Evolutionary conservation across 2,888 invertebrate species (phyloP).

Genomic region (Strigamia crassipes): DNA sequence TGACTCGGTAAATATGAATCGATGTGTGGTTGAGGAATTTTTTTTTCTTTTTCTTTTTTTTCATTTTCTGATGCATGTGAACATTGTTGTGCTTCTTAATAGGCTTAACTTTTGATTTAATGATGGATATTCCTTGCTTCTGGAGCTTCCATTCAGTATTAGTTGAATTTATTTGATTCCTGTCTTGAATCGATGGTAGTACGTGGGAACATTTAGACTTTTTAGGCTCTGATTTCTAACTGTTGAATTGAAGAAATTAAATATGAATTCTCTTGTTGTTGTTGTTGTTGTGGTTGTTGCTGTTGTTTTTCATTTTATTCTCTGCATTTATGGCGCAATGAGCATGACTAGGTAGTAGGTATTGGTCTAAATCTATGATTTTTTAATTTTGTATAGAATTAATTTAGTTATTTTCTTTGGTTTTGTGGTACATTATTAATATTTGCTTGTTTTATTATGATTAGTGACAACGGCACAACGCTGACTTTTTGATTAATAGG

Average conservation of each 20-base stretch:
- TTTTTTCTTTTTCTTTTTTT: not conserved
- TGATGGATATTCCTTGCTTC: not conserved
- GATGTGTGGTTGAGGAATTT: not conserved
- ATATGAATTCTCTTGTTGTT: not conserved
- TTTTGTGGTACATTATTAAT: not conserved
- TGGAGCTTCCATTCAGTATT: slow-evolving; percentile 1
- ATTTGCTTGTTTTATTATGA: slow-evolving; percentile 12
- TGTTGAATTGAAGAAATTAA: not conserved
- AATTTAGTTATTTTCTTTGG: not conserved
- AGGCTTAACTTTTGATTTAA: slow-evolving; percentile 1
- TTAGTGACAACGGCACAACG: slow-evolving; percentile 16
- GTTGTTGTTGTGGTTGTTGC: not conserved
- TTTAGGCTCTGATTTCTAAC: not conserved
- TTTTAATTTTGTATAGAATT: no score
- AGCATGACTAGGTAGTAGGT: not conserved
- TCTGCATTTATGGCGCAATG: not conserved
- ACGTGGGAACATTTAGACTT: not conserved
- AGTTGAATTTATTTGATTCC: not conserved
- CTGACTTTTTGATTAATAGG: slow-evolving; percentile 13
- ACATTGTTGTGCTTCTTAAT: not conserved
- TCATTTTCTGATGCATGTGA: not conserved
- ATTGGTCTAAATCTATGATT: not conserved
- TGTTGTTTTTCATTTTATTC: no score
- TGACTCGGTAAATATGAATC: not conserved
- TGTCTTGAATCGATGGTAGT: not conserved